A percentile compares a stretch with the other conserved stretches of the same genome.
phyloP scores from a whole-genome alignment of 2,113 vertebrate species.

The Rhinichthys klamathensis region DNA sequence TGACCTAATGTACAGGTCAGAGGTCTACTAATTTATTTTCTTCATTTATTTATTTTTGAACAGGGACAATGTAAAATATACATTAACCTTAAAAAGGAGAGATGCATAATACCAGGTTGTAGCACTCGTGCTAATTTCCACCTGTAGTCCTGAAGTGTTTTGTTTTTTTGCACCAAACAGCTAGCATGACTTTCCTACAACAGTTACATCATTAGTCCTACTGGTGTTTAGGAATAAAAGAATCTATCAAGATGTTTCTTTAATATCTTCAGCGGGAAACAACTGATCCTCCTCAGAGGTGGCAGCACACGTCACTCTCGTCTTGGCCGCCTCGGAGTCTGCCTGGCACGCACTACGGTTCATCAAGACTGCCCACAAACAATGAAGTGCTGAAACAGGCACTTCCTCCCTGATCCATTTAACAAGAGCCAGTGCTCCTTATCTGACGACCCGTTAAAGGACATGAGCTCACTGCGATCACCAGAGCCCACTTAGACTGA shows the following conservation, averaged over 20 bases:
- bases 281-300: background rate
- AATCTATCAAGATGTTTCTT: background rate
- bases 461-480: slow-evolving; percentile 41
- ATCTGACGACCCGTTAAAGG: slow-evolving; percentile 37
- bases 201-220: background rate
- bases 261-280: background rate
- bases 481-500: background rate
- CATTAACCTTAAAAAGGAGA: too few relatives aligned
- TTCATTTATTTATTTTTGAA: too few relatives aligned
- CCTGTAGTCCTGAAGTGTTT: too few relatives aligned
- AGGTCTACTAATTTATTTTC: background rate
- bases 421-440: slow-evolving; percentile 26
- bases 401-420: slow-evolving; percentile 30
- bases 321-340: background rate
- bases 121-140: too few relatives aligned
- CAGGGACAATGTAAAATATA: too few relatives aligned
- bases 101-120: too few relatives aligned
- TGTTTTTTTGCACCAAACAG: background rate
- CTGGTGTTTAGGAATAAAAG: background rate
- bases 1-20: background rate
- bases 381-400: slow-evolving; percentile 35
- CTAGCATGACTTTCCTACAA: background rate
- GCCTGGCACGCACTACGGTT: background rate
- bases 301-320: background rate
- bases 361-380: slow-evolving; percentile 8